Evolutionary conservation across 2,113 vertebrate genomes (phyloP).

Genomic region (Cnemophilus loriae): DNA sequence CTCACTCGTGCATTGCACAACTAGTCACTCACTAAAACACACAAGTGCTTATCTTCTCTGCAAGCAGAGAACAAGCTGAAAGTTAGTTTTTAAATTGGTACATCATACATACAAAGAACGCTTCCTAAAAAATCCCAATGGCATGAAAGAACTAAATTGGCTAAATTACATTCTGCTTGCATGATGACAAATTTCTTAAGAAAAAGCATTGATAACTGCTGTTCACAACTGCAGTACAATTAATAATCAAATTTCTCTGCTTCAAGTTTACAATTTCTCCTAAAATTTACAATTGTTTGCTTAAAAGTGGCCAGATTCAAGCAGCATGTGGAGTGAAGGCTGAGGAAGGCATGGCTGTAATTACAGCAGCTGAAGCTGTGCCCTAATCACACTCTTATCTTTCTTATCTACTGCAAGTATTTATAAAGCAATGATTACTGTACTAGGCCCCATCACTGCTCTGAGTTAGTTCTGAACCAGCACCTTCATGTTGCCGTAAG

Average conservation of each 20-base stretch:
- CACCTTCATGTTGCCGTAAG: background rate
- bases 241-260: background rate
- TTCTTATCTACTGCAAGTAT: slow-evolving; percentile 26
- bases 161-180: background rate
- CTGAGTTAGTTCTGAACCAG: background rate
- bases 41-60: background rate
- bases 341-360: background rate
- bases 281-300: background rate
- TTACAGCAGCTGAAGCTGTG: background rate
- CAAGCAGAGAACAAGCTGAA: background rate
- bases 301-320: background rate
- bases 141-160: background rate
- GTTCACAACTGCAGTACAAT: background rate
- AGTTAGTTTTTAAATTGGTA: background rate
- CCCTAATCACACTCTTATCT: slow-evolving; percentile 49
- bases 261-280: background rate
- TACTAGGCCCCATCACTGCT: background rate
- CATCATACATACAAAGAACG: background rate
- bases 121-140: background rate
- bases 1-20: slow-evolving; percentile 44
- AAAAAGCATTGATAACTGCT: background rate
- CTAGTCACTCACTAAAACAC: background rate
- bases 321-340: background rate
- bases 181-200: background rate
- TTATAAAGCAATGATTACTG: slow-evolving; percentile 32